Percentiles rank a stretch among this genome's conserved stretches.
phyloP scores from a whole-genome alignment of 2,888 invertebrate genomes.

The Iphiclides podalirius region DNA sequence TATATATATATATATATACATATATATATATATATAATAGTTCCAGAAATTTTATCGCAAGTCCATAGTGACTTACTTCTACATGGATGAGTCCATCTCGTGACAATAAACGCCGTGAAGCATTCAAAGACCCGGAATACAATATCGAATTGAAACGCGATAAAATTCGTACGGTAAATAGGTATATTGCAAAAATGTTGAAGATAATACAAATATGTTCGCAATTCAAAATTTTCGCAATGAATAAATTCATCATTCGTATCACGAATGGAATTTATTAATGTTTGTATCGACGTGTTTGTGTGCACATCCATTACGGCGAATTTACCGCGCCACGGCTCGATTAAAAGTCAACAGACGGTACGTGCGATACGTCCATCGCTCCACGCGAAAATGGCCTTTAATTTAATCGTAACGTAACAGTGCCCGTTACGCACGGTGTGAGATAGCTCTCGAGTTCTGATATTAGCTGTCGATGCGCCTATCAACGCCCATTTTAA shows the following conservation, averaged over 20 bases:
- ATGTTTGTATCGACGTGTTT: neutral
- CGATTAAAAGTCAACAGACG: neutral
- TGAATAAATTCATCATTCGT: neutral
- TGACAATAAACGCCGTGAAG: too few species aligned
- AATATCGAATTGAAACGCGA: neutral
- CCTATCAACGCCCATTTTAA: conserved; percentile 36
- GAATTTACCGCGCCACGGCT: neutral
- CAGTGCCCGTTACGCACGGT: neutral
- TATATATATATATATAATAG: too few species aligned
- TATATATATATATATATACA: too few species aligned
- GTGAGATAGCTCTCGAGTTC: conserved; percentile 16
- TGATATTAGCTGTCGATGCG: conserved; percentile 12
- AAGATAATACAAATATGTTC: neutral
- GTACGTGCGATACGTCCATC: neutral
- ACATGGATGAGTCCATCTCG: too few species aligned
- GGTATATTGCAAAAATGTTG: too few species aligned
- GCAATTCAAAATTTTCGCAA: neutral
- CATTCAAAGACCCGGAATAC: neutral
- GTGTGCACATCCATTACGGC: neutral
- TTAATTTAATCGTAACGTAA: neutral
- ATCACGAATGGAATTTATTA: neutral
- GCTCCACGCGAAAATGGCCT: neutral
- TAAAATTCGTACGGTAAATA: too few species aligned
- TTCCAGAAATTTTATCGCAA: too few species aligned
- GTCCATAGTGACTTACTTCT: too few species aligned